Percentiles rank a stretch among this genome's conserved stretches.
These are phyloP conservation scores for Proisotoma minuta DNA, from an alignment of 2,888 invertebrate genomes.

Conservation along the genomic window DNA sequence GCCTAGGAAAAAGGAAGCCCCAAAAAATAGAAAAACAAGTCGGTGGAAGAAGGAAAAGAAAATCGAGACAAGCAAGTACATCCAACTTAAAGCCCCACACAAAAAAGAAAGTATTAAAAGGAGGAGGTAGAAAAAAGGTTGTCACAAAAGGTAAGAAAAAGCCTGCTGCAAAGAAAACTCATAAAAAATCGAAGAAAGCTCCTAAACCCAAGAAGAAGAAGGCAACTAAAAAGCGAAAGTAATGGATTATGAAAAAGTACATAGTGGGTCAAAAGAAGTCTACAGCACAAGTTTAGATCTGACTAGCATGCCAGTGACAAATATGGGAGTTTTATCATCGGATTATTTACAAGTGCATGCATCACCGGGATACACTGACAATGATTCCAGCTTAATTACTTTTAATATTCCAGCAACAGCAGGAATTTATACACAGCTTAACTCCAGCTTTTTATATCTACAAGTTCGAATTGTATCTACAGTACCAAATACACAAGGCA, in stretches of 20 bases:
- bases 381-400: too few relatives aligned
- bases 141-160: neutral
- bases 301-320: neutral
- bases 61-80: neutral
- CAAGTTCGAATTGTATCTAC: too few relatives aligned
- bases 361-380: too few relatives aligned
- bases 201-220: too few relatives aligned
- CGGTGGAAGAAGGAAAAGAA: neutral
- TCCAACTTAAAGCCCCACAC: neutral
- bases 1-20: neutral
- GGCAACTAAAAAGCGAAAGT: neutral
- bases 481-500: too few relatives aligned
- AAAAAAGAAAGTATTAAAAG: neutral
- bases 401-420: too few relatives aligned
- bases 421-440: too few relatives aligned
- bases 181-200: neutral
- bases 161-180: neutral
- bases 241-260: neutral
- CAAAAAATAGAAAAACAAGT: neutral
- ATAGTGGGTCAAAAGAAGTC: neutral
- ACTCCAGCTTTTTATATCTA: too few relatives aligned
- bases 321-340: neutral
- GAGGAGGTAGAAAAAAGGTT: neutral
- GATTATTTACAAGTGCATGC: neutral
- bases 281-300: neutral